A percentile compares a stretch with the other conserved stretches of the same genome.
Conservation (phyloP, 2,888 invertebrate genomes). For the Cosmia trapezina region DNA sequence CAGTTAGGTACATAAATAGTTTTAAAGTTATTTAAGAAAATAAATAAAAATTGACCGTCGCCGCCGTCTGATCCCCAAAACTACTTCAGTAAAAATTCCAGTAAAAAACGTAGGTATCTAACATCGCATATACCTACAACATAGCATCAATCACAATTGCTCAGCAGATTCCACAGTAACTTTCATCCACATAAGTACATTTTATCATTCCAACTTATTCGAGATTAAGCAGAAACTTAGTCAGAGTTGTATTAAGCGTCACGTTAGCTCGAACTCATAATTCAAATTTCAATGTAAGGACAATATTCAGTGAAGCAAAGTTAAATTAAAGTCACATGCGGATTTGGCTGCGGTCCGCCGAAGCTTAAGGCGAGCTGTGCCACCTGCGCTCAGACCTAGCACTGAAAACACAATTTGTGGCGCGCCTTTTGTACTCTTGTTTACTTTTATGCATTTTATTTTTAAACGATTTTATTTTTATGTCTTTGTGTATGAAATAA, state of each 20-base stretch:
- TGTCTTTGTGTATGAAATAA: constrained; percentile 13
- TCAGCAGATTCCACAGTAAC: neutral
- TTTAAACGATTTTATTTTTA: constrained; percentile 70
- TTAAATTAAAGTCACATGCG: constrained; percentile 89
- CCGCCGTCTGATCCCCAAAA: no score
- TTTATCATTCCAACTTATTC: constrained; percentile 28
- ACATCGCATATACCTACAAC: neutral
- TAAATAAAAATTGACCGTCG: no score
- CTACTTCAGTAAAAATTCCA: neutral
- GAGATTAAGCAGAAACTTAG: constrained; percentile 55
- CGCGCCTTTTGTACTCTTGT: constrained; percentile 82
- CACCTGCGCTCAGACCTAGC: constrained; percentile 83
- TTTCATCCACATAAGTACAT: constrained; percentile 29
- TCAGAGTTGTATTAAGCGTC: constrained; percentile 58
- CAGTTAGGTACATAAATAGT: no score
- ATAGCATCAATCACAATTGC: neutral
- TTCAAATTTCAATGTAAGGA: constrained; percentile 83
- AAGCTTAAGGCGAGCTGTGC: constrained; percentile 81
- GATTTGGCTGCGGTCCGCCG: constrained; percentile 82
- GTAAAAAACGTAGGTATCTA: neutral
- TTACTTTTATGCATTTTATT: constrained; percentile 85
- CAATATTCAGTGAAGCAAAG: constrained; percentile 86
- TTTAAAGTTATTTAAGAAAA: no score
- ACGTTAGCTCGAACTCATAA: constrained; percentile 64
- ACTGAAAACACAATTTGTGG: constrained; percentile 87